These are phyloP conservation scores for Helogale parvula DNA, from an alignment of 2,113 vertebrate species.

Conservation along the genomic window DNA sequence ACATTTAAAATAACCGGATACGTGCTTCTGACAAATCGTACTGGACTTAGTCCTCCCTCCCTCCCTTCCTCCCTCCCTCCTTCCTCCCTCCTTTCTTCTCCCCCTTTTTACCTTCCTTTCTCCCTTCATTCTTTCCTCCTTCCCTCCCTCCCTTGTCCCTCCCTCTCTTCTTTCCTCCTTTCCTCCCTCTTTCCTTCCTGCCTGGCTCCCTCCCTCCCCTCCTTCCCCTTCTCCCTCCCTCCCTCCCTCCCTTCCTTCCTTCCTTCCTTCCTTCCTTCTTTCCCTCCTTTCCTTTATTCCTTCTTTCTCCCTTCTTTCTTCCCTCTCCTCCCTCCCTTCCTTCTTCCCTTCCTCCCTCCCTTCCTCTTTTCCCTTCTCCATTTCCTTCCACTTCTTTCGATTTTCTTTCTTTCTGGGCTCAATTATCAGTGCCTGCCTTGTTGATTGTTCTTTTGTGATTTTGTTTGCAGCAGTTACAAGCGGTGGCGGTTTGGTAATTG, in stretches of 20 bases:
- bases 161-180: neutral
- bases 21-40: neutral
- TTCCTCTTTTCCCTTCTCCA: too few species aligned
- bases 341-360: too few species aligned
- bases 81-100: too few species aligned
- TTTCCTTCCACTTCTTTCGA: too few species aligned
- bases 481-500: slow-evolving; percentile 23
- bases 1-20: neutral
- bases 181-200: too few species aligned
- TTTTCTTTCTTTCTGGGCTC: neutral
- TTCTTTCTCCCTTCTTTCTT: neutral
- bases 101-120: too few species aligned
- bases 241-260: neutral
- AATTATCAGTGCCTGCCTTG: neutral
- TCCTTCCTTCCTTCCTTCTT: fast-evolving
- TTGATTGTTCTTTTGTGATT: slow-evolving; percentile 48
- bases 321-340: fast-evolving
- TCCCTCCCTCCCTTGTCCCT: fast-evolving
- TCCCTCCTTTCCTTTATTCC: too few species aligned
- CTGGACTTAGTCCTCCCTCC: too few species aligned
- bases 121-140: fast-evolving
- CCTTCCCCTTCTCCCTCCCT: fast-evolving
- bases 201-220: neutral
- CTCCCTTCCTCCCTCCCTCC: neutral
- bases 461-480: slow-evolving; percentile 23